A percentile compares a stretch with the other conserved stretches of the same genome.
Conservation (phyloP, 2,888 invertebrate species). For the Luperina testacea region DNA sequence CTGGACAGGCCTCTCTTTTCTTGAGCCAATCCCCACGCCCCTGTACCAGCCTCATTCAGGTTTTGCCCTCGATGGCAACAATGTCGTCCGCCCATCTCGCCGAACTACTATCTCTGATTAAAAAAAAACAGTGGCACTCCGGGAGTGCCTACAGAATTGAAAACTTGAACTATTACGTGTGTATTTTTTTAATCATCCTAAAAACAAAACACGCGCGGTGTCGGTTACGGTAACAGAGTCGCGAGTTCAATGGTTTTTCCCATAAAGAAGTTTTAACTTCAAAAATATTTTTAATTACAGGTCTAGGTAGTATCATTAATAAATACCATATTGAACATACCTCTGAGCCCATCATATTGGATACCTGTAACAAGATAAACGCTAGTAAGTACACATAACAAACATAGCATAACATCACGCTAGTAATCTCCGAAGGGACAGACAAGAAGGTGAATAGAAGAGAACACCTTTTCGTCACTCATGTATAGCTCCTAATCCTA, state of each 20-base stretch:
- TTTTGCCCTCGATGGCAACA: too few relatives aligned
- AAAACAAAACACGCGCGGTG: too few relatives aligned
- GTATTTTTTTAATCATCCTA: too few relatives aligned
- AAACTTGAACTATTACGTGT: too few relatives aligned
- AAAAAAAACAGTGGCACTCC: too few relatives aligned
- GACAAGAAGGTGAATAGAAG: not conserved
- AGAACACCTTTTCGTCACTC: not conserved
- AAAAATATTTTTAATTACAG: not conserved
- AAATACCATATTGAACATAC: conserved; percentile 49
- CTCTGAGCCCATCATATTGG: conserved; percentile 74
- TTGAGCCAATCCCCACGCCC: too few relatives aligned
- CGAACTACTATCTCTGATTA: not conserved
- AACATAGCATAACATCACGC: not conserved
- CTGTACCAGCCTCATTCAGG: not conserved
- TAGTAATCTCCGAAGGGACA: too few relatives aligned
- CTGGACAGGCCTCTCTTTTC: too few relatives aligned
- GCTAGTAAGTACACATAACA: not conserved
- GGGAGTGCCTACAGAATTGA: too few relatives aligned
- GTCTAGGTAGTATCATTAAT: not conserved
- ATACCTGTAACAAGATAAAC: conserved; percentile 70
- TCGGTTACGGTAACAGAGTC: too few relatives aligned
- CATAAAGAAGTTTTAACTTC: too few relatives aligned
- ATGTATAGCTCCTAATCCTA: not conserved
- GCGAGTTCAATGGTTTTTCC: too few relatives aligned
- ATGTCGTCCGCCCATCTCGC: not conserved